Conservation (phyloP, 2,113 vertebrate species). For the Albula goreensis region DNA sequence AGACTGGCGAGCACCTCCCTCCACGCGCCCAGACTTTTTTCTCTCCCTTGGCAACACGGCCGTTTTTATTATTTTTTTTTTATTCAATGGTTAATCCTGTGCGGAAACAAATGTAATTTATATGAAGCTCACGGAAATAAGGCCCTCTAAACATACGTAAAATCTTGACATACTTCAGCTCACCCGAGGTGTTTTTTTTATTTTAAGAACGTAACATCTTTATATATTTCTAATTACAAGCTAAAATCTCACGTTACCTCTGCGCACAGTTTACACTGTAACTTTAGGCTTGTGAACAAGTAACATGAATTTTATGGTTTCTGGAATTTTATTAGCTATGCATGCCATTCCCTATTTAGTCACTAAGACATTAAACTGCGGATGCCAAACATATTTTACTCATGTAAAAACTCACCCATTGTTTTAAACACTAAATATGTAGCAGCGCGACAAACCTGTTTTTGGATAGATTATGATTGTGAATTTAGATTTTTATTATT, state of each 20-base stretch:
- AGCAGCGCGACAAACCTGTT: background rate
- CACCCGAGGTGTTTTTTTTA: no score
- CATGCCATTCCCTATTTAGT: background rate
- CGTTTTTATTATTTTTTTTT: background rate
- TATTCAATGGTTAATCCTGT: constrained; percentile 13
- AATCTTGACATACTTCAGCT: no score
- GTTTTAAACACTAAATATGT: background rate
- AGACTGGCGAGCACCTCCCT: constrained; percentile 55
- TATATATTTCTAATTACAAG: no score
- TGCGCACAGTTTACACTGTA: background rate
- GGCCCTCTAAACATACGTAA: no score
- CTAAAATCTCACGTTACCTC: no score
- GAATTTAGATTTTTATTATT: no score
- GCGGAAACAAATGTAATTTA: background rate
- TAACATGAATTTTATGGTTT: background rate
- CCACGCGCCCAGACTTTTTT: constrained; percentile 38
- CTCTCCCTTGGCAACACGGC: constrained; percentile 19
- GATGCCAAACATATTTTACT: background rate
- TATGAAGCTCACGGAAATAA: no score
- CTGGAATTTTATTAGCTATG: background rate
- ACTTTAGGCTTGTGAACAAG: background rate
- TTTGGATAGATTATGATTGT: no score
- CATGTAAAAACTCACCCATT: background rate
- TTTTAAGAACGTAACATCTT: no score
- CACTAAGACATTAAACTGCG: background rate